Base-by-base conservation (phyloP, 2,888 invertebrate genomes). In the Julus scandinavius region DNA sequence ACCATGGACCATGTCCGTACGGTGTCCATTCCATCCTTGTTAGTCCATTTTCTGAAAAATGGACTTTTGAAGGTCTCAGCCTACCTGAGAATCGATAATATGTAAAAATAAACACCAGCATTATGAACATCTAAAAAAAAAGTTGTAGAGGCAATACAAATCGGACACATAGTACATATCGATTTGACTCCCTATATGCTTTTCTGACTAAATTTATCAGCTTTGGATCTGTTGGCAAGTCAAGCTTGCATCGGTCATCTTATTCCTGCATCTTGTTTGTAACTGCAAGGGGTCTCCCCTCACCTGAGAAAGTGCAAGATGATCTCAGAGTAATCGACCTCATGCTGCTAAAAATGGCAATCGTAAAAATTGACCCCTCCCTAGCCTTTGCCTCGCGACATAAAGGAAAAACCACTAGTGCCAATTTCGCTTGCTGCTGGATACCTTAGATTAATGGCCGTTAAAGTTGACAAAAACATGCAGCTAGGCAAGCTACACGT, bases 311-410 rank as follows among this genome's bases (percentile, higher is more conserved):
- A 80, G 38, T 38, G 80, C 38, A 80, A 80, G 80, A 80, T 80
- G 80, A 80, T 80, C 80, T 80, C 29, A 13, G 80, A 80, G 80
- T 15, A 80, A 80, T 80, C 80, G 80, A 38, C 80, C 80, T 38
- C 80, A 80, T 80, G 80, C 80, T 80, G 80, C 80, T 80, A 38
- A 80, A 80, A 80, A 40, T 40, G 29, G 38, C 80, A 80, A 80
- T 80, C 80, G 38, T 80, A 80, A 80, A 80, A 80, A 80, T 80
- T 80, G 80, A 80, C 80, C 80, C 54, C 80, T 80, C 29, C 80
- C 29, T 38, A 80, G 80, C 29, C 80, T 63, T 63, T 63, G 63
- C n/a, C 20, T 63, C 63, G 63, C n/a, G 7, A 20, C 63, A 20
- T 4, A 63, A 63, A 63, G 63, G 20, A 9, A 63, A 72, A 72